These are phyloP conservation scores for Prunella himalayana DNA, from an alignment of 2,113 vertebrate species.

Conservation along the genomic window DNA sequence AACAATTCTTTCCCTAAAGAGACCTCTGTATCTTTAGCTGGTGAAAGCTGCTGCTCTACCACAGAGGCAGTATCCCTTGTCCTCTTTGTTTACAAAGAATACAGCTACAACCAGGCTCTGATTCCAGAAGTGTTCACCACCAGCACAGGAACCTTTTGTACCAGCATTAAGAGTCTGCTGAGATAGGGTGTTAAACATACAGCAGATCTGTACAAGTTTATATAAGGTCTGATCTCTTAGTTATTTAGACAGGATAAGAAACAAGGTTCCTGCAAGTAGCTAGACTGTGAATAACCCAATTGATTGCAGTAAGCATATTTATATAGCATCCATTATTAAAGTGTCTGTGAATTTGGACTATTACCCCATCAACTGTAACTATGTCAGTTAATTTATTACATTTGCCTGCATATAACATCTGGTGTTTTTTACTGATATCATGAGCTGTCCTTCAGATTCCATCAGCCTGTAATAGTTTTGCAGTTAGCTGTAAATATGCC, in stretches of 20 bases:
- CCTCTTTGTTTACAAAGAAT: not conserved
- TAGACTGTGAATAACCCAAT: not conserved
- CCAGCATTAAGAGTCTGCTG: not conserved
- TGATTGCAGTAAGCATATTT: not conserved
- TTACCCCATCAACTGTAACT: not conserved
- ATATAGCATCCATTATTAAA: not conserved
- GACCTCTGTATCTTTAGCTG: not conserved
- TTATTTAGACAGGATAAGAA: not conserved
- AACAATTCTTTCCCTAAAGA: constrained; percentile 30
- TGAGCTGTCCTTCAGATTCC: not conserved
- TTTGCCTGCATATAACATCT: not conserved
- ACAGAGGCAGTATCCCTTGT: not conserved
- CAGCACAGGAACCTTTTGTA: not conserved
- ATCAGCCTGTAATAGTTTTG: not conserved
- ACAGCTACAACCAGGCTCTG: not conserved
- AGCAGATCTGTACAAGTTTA: not conserved
- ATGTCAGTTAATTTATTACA: not conserved
- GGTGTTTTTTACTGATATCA: not conserved
- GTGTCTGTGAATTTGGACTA: not conserved
- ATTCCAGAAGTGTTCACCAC: not conserved
- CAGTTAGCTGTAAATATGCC: not conserved
- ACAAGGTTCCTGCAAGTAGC: not conserved
- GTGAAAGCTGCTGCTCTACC: not conserved
- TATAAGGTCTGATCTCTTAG: not conserved
- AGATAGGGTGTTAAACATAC: not conserved